A percentile compares a stretch with the other conserved stretches of the same genome.
Conservation (phyloP, 1,140 invertebrate genomes). For the Pentalonia nigronervosa region DNA sequence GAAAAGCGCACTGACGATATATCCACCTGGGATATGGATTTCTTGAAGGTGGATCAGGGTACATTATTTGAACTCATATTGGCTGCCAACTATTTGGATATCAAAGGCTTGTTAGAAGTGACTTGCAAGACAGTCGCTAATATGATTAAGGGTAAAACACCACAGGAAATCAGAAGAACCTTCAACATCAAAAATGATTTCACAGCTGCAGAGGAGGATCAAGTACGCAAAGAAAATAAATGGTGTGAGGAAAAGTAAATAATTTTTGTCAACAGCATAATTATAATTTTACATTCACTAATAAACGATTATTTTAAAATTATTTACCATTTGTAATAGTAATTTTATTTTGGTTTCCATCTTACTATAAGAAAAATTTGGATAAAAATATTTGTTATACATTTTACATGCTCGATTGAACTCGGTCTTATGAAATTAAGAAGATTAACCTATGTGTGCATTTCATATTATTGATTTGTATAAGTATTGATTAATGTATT, state of each 20-base stretch:
- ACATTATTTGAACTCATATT: conserved; percentile 73
- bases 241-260: conserved; percentile 95
- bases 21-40: conserved; percentile 98
- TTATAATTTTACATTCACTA: not conserved
- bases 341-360: not conserved
- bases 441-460: not conserved
- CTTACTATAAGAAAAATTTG: not conserved
- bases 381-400: not conserved
- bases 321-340: not conserved
- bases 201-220: conserved; percentile 91
- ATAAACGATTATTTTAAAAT: not conserved
- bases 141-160: conserved; percentile 98
- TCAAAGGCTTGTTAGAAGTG: conserved; percentile 95
- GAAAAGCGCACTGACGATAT: conserved; percentile 99
- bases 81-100: conserved; percentile 98
- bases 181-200: conserved; percentile 99
- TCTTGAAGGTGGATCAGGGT: conserved; percentile 95
- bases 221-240: conserved; percentile 96
- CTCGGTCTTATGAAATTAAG: not conserved
- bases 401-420: not conserved
- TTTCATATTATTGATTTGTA: not conserved
- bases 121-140: conserved; percentile 99
- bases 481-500: not conserved
- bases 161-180: conserved; percentile 98
- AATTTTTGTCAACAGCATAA: not conserved